Conservation (phyloP, 2,797 vertebrate genomes). For the Valencia hispanica region DNA sequence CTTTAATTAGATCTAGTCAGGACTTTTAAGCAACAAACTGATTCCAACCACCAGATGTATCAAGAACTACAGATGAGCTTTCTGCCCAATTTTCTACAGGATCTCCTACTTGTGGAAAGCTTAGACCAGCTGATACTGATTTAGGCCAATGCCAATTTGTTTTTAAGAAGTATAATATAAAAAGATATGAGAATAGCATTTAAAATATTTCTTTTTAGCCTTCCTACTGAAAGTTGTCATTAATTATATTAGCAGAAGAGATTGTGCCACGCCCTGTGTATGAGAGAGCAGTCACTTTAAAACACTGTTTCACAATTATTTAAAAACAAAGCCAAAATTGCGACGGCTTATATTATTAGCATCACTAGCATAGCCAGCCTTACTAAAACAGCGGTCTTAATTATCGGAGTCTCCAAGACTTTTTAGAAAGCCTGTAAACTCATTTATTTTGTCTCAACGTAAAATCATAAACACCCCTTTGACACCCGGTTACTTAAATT, state of each 20-base stretch:
- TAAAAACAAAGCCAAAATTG: not conserved
- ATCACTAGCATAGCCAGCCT: not conserved
- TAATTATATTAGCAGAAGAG: not conserved
- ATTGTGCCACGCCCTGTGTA: not conserved
- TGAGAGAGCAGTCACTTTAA: not conserved
- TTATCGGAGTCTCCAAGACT: not conserved
- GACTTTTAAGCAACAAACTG: not conserved
- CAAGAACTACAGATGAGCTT: not conserved
- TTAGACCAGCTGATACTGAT: not conserved
- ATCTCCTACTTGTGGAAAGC: too few species aligned
- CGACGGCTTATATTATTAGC: not conserved
- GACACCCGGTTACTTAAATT: conserved; percentile 2
- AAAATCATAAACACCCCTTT: not conserved
- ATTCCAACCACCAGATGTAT: not conserved
- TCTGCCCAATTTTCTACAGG: not conserved
- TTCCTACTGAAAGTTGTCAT: not conserved
- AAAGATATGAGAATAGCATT: not conserved
- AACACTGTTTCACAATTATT: not conserved
- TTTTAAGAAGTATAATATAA: not conserved
- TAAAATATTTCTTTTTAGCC: not conserved
- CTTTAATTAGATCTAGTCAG: not conserved
- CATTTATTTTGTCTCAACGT: not conserved
- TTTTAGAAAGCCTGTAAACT: not conserved
- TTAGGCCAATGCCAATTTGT: not conserved
- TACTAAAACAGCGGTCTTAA: not conserved